A percentile compares a stretch with the other conserved stretches of the same genome.
Conservation (phyloP, 2,888 invertebrate genomes). For the Morinoia aosen region DNA sequence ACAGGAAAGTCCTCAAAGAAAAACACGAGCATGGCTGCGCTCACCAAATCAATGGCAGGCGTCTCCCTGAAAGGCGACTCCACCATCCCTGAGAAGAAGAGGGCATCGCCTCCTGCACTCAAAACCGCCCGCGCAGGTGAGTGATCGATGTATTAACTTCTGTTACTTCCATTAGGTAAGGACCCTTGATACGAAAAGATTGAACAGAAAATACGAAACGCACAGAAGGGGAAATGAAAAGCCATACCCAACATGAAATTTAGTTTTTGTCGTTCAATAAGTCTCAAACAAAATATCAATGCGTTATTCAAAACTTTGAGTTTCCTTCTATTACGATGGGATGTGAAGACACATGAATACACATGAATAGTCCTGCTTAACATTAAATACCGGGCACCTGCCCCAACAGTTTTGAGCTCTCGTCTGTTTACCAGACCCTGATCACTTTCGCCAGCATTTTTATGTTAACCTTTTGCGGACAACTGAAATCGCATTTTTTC, state of each 20-base stretch:
- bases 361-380: no score
- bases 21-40: background rate
- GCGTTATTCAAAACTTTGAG: background rate
- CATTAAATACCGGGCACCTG: background rate
- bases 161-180: background rate
- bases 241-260: background rate
- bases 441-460: background rate
- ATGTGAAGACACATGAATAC: background rate
- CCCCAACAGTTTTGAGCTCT: background rate
- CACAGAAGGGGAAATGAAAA: background rate
- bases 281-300: background rate
- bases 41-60: background rate
- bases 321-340: background rate
- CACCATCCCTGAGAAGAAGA: background rate
- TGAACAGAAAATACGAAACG: background rate
- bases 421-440: background rate
- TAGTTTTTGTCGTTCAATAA: background rate
- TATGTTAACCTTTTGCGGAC: no score
- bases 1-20: constrained; percentile 15
- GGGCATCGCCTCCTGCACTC: background rate
- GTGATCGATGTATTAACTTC: background rate
- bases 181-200: background rate
- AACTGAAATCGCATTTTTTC: no score
- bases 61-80: background rate
- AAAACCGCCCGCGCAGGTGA: background rate